Evolutionary conservation across 2,888 invertebrate species (phyloP).

Genomic region (Biston betularia): DNA sequence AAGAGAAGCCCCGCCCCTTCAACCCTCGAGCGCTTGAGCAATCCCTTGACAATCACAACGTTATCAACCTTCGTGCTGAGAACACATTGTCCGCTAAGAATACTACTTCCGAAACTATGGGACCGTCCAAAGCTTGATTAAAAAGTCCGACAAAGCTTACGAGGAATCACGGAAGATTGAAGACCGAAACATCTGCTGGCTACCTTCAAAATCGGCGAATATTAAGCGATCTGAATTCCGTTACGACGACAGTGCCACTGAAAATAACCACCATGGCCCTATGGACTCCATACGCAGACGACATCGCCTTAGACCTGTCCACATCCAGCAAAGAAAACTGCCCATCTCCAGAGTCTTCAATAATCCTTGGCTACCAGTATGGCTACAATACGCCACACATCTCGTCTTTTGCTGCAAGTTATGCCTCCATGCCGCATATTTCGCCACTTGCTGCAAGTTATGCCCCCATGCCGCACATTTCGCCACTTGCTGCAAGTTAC

Average conservation of each 20-base stretch:
- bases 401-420: slow-evolving; percentile 26
- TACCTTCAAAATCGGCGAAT: not conserved
- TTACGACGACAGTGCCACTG: too few species aligned
- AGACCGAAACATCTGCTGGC: too few species aligned
- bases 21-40: slow-evolving; percentile 49
- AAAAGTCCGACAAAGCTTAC: not conserved
- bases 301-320: slow-evolving; percentile 63
- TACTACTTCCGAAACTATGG: not conserved
- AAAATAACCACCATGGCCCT: slow-evolving; percentile 58
- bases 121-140: not conserved
- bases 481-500: too few species aligned
- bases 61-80: slow-evolving; percentile 40
- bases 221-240: too few species aligned
- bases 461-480: slow-evolving; percentile 24
- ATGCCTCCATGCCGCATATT: slow-evolving; percentile 28
- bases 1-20: slow-evolving; percentile 43
- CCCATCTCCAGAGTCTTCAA: slow-evolving; percentile 8
- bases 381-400: slow-evolving; percentile 34
- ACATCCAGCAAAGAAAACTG: slow-evolving; percentile 48
- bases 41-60: slow-evolving; percentile 43
- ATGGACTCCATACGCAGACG: slow-evolving; percentile 75
- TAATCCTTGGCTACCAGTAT: slow-evolving; percentile 42
- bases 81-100: slow-evolving; percentile 25
- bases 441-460: slow-evolving; percentile 27
- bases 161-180: not conserved